A percentile compares a stretch with the other conserved stretches of the same genome.
These are phyloP conservation scores for Anas platyrhynchos DNA, from an alignment of 2,113 vertebrate genomes.

Conservation along the genomic window DNA sequence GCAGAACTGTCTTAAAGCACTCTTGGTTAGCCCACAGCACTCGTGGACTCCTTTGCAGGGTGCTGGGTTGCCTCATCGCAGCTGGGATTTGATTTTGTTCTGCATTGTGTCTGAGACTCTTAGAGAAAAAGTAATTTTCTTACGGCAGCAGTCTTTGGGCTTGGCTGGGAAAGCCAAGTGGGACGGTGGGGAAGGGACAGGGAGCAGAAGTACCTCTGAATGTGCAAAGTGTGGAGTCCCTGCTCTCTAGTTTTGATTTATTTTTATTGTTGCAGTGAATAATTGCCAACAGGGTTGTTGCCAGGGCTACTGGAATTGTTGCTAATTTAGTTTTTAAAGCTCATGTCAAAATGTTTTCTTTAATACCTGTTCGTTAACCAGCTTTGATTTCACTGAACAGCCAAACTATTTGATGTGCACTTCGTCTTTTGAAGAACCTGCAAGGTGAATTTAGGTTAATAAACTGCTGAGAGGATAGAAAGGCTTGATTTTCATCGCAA, in stretches of 20 bases:
- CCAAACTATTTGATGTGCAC: background rate
- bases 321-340: background rate
- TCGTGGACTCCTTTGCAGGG: background rate
- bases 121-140: background rate
- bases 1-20: background rate
- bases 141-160: background rate
- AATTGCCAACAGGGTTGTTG: fast-evolving
- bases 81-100: background rate
- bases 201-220: background rate
- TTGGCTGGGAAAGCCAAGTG: background rate
- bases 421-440: background rate
- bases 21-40: background rate
- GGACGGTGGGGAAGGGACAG: too few relatives aligned
- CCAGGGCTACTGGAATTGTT: background rate
- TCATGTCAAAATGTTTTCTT: background rate
- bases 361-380: background rate
- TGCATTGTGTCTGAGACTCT: too few relatives aligned
- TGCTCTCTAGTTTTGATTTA: fast-evolving
- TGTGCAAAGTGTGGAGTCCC: fast-evolving
- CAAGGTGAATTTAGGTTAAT: background rate
- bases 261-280: background rate
- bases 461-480: background rate
- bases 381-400: background rate
- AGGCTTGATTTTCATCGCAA: background rate
- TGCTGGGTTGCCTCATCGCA: background rate